Evolutionary conservation across 2,888 invertebrate genomes (phyloP).

Genomic region (Leucoptera coffeella): DNA sequence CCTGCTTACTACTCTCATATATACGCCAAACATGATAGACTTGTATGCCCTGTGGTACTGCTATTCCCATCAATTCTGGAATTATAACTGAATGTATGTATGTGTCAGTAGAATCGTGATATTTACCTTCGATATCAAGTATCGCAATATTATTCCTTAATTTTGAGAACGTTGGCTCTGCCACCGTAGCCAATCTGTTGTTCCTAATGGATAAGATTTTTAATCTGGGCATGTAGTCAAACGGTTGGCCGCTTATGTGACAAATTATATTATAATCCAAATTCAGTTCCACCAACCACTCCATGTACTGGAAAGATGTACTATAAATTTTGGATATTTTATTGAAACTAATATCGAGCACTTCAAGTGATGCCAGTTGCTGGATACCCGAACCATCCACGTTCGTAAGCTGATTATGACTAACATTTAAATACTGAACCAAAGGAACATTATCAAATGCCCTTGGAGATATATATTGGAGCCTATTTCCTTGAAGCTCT

Average conservation of each 20-base stretch:
- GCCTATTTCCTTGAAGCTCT: conserved; percentile 74
- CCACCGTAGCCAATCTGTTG: conserved; percentile 67
- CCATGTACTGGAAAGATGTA: conserved; percentile 65
- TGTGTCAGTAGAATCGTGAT: no score
- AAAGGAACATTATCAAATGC: conserved; percentile 75
- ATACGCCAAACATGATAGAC: no score
- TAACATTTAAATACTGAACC: conserved; percentile 75
- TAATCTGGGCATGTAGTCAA: conserved; percentile 78
- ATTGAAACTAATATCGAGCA: conserved; percentile 80
- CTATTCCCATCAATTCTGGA: no score
- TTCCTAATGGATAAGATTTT: conserved; percentile 71
- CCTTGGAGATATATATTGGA: conserved; percentile 64
- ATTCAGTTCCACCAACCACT: conserved; percentile 81
- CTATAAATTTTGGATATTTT: conserved; percentile 63
- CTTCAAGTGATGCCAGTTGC: conserved; percentile 71
- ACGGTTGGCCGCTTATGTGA: conserved; percentile 70
- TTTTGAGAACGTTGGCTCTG: conserved; percentile 68
- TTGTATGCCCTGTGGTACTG: no score
- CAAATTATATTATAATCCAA: conserved; percentile 82
- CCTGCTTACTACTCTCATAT: no score
- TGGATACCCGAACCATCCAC: conserved; percentile 71
- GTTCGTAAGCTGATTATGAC: conserved; percentile 69
- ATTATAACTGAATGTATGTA: no score
- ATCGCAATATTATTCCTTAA: conserved; percentile 75
- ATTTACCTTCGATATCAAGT: conserved; percentile 75